Evolutionary conservation across 2,797 vertebrate genomes (phyloP), one percentile per base, ranked within the genome.

Genomic region (Periparus ater): DNA sequence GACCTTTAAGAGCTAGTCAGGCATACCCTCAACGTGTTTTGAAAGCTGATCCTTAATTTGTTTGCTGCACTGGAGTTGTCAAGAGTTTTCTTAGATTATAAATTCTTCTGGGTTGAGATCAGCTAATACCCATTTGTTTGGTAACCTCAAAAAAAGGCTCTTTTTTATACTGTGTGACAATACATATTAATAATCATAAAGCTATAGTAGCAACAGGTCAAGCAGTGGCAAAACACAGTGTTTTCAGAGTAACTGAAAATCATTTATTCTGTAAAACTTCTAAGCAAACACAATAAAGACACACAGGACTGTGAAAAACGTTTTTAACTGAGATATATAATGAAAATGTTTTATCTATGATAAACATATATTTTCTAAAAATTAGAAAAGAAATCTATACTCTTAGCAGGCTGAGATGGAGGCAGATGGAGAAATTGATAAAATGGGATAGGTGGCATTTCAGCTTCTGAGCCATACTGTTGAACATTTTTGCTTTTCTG

Each of bases 361-460:
- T 30, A 82, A 94, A 73, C 11, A 50, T 13, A 40, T 40, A 40
- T 40, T 40, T 40, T 40, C 38, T 40, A 20, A 11, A 81, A 93
- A 79, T 36, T 51, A 75, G 70, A 93, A 93, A 95, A 81, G 57
- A 79, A 93, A 74, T 87, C 44, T 75, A 23, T 78, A 79, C 82
- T 91, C 51, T 83, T 87, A 81, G 50, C 20, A 93, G 80, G n/a
- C 25, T 82, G 54, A 53, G 34, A 84, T 60, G 40, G 68, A 70
- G 91, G 67, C 85, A 95, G 93, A 93, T 89, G 71, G 85, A 93
- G 63, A 94, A 90, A 95, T 45, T 76, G 82, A 90, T 82, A 91
- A 70, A 89, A 68, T 62, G 30, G 57, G 60, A 79, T 62, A 63
- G 27, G 80, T 81, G 42, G 70, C 70, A 84, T 96, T 95, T 96